Conservation (phyloP, 2,113 vertebrate genomes). For the Panthera tigris region DNA sequence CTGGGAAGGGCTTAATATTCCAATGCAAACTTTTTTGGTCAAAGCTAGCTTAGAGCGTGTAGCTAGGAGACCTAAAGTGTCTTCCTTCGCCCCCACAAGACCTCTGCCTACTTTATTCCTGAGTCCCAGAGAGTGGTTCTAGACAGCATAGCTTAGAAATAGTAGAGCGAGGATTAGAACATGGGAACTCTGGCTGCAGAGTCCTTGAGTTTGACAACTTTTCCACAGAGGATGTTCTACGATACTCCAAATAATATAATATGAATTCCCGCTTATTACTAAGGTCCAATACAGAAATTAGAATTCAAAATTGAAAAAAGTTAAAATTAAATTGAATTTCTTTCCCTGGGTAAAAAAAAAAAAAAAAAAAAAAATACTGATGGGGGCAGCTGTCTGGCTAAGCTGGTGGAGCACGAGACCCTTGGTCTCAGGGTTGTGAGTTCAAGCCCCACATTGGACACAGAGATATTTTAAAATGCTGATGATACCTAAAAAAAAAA, state of each 20-base stretch:
- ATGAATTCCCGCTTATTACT: neutral
- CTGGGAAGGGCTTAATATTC: neutral
- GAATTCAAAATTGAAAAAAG: neutral
- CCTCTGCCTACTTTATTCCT: neutral
- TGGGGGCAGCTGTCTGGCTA: neutral
- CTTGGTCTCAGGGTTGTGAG: neutral
- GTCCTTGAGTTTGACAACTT: neutral
- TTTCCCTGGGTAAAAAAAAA: too few relatives aligned
- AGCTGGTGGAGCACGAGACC: neutral
- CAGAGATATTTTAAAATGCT: neutral
- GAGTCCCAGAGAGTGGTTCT: neutral
- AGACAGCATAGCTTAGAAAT: neutral
- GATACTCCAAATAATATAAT: neutral
- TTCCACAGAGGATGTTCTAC: neutral
- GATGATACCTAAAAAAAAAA: too few relatives aligned
- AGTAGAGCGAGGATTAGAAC: neutral
- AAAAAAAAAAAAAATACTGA: neutral
- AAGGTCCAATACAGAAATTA: neutral
- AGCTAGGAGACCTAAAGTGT: neutral
- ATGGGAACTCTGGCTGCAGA: neutral
- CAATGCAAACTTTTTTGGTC: neutral
- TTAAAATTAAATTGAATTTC: neutral
- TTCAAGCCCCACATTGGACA: neutral
- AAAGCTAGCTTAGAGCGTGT: neutral
- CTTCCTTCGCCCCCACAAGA: neutral